Conservation (phyloP, 2,113 vertebrate species). For the Cinclus mexicanus region DNA sequence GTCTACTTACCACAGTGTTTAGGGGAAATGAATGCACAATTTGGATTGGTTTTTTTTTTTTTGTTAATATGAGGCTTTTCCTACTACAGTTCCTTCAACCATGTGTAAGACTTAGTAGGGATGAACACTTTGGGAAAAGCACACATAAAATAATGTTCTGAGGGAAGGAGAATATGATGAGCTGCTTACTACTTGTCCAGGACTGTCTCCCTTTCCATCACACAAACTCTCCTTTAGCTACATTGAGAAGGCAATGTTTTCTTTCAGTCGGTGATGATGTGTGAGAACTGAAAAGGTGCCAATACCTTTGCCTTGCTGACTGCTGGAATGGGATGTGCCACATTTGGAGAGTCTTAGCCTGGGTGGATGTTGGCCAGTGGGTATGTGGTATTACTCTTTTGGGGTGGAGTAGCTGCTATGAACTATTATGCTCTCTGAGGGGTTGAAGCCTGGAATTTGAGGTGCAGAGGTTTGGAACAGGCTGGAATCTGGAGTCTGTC, state of each 20-base stretch:
- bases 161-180: neutral
- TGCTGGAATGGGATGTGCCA: neutral
- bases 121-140: neutral
- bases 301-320: neutral
- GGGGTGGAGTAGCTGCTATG: neutral
- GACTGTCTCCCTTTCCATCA: neutral
- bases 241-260: neutral
- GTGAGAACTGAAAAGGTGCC: slow-evolving; percentile 21
- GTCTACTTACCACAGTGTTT: neutral
- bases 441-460: neutral
- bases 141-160: neutral
- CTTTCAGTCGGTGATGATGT: neutral
- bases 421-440: rapidly evolving
- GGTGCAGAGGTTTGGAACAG: neutral
- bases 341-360: neutral
- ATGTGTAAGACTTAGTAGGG: neutral
- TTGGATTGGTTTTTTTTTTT: neutral
- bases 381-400: neutral
- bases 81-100: neutral
- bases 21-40: neutral
- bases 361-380: neutral
- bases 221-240: neutral
- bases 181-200: neutral
- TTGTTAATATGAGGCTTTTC: neutral
- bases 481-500: neutral